Conservation (phyloP, 2,113 vertebrate species). For the Antidorcas marsupialis region DNA sequence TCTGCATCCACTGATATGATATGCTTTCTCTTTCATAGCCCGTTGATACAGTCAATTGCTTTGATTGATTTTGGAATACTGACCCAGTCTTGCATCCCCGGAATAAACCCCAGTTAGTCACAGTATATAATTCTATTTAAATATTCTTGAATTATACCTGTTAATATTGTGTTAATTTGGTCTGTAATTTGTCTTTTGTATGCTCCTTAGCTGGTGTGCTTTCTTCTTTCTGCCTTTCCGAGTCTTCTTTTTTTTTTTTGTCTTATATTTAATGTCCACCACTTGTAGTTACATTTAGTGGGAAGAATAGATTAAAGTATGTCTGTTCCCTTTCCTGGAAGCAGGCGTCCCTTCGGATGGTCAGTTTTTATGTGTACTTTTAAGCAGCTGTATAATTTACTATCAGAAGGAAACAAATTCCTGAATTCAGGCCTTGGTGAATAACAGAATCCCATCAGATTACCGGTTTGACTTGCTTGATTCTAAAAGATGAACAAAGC, state of each 20-base stretch:
- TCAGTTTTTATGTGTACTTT: not conserved
- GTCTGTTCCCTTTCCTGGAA: not conserved
- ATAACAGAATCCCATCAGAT: not conserved
- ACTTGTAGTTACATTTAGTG: not conserved
- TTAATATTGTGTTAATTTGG: not conserved
- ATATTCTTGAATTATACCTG: not conserved
- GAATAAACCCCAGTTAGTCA: not conserved
- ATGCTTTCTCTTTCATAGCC: not conserved
- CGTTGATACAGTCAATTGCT: not conserved
- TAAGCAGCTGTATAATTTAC: not conserved
- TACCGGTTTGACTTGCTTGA: not conserved
- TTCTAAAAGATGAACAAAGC: not conserved
- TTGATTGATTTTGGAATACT: not conserved
- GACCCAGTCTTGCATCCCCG: not conserved
- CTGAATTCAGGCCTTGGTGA: not conserved
- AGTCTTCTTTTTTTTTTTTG: not conserved
- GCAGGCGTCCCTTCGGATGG: not conserved
- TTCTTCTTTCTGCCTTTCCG: not conserved
- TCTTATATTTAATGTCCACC: not conserved
- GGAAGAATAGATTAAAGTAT: not conserved
- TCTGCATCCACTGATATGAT: not conserved
- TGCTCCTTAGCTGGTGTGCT: not conserved
- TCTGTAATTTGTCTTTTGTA: not conserved
- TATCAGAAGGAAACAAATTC: not conserved
- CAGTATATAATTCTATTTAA: not conserved